A percentile compares a stretch with the other conserved stretches of the same genome.
These are phyloP conservation scores for Lysandra coridon DNA, from an alignment of 2,888 invertebrate species.

Conservation along the genomic window DNA sequence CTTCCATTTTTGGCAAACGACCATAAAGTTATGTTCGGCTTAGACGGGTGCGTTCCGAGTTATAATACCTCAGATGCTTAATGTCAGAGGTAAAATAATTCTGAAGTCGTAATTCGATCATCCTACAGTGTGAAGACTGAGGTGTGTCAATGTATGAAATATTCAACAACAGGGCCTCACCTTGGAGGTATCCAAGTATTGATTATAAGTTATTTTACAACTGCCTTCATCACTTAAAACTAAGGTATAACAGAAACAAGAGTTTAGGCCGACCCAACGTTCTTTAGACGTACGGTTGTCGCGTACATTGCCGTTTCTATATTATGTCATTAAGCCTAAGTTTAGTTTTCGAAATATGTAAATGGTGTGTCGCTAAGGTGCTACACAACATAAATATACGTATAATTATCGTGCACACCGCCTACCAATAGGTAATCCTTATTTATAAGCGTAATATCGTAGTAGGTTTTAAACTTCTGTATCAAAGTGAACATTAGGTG, in stretches of 20 bases:
- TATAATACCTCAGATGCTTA: no score
- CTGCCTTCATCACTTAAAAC: not conserved
- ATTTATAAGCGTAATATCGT: not conserved
- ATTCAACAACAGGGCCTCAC: not conserved
- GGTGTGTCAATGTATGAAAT: not conserved
- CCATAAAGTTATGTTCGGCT: no score
- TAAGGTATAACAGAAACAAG: not conserved
- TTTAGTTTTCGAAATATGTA: not conserved
- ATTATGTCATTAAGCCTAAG: not conserved
- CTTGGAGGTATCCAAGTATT: not conserved
- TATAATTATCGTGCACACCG: not conserved
- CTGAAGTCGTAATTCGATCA: not conserved
- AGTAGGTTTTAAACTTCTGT: not conserved
- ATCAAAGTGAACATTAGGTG: not conserved
- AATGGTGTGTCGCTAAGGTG: not conserved
- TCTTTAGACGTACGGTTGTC: not conserved
- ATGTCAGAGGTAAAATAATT: no score
- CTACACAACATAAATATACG: not conserved
- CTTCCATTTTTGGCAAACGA: no score
- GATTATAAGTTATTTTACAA: not conserved
- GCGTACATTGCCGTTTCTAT: not conserved
- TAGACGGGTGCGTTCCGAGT: no score
- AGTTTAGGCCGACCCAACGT: not conserved
- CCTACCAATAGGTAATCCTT: not conserved
- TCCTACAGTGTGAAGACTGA: not conserved